Percentiles rank a stretch among this genome's conserved stretches.
These are phyloP conservation scores for Fragum fragum DNA, from an alignment of 2,888 invertebrate species.

Conservation along the genomic window DNA sequence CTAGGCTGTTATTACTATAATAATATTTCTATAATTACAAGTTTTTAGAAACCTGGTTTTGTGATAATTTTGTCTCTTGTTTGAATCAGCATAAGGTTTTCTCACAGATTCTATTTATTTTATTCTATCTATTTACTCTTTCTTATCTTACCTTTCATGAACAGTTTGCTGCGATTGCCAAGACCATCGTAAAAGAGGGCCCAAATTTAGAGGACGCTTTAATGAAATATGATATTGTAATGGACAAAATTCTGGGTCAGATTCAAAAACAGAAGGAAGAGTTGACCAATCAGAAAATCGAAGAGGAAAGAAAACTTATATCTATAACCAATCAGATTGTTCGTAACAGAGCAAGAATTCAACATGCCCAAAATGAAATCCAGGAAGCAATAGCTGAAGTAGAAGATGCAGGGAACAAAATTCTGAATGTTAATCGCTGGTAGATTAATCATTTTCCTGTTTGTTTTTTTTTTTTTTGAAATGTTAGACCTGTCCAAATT, in stretches of 20 bases:
- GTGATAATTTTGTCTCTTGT: too few relatives aligned
- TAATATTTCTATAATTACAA: too few relatives aligned
- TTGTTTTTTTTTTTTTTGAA: too few relatives aligned
- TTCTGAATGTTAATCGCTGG: constrained; percentile 76
- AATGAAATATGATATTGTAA: constrained; percentile 64
- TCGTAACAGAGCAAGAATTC: constrained; percentile 73
- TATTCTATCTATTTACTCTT: too few relatives aligned
- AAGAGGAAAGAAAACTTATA: constrained; percentile 33
- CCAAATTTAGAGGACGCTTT: constrained; percentile 67
- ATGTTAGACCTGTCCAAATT: too few relatives aligned
- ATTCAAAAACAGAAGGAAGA: constrained; percentile 15
- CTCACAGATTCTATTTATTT: too few relatives aligned
- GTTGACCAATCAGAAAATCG: constrained; percentile 32
- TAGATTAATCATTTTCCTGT: too few relatives aligned
- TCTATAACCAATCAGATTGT: constrained; percentile 61
- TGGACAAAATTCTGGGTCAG: constrained; percentile 67
- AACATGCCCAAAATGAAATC: constrained; percentile 67
- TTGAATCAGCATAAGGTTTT: too few relatives aligned
- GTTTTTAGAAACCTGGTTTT: too few relatives aligned
- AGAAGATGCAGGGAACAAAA: constrained; percentile 69
- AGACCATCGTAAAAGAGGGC: constrained; percentile 72
- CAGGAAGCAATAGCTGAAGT: constrained; percentile 62
- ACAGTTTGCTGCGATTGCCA: constrained; percentile 75
- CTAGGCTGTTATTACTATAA: too few relatives aligned
- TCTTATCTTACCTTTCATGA: too few relatives aligned